phyloP scores from a whole-genome alignment of 2,888 invertebrate genomes.

The Drosophila ezoana region DNA sequence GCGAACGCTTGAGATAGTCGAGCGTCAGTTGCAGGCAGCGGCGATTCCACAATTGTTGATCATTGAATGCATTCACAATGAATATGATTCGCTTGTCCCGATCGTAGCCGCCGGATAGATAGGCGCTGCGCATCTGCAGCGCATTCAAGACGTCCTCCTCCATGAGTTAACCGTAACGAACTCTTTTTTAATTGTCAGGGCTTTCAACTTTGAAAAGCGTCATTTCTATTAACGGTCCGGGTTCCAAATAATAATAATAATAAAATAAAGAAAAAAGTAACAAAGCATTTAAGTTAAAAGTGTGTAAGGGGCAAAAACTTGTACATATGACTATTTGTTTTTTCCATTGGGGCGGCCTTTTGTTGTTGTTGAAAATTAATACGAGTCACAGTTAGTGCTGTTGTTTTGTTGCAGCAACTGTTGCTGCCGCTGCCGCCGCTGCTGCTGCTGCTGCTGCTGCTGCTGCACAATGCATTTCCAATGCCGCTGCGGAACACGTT shows the following conservation, averaged over 20 bases:
- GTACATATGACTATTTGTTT: constrained; percentile 53
- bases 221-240: constrained; percentile 50
- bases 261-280: constrained; percentile 1
- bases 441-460: constrained; percentile 33
- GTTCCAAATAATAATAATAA: not conserved
- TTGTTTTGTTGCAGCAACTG: constrained; percentile 34
- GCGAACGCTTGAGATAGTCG: constrained; percentile 83
- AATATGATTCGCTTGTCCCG: constrained; percentile 88
- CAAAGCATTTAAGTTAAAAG: constrained; percentile 22
- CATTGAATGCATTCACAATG: constrained; percentile 87
- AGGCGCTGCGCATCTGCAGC: constrained; percentile 87
- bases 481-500: constrained; percentile 76
- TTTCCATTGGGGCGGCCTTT: constrained; percentile 38
- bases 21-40: constrained; percentile 83
- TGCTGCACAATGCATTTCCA: constrained; percentile 72
- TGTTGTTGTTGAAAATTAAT: constrained; percentile 63
- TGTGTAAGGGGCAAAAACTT: constrained; percentile 27
- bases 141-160: constrained; percentile 87
- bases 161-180: constrained; percentile 79
- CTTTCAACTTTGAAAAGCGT: constrained; percentile 32
- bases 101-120: constrained; percentile 89
- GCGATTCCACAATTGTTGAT: constrained; percentile 86
- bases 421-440: constrained; percentile 27
- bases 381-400: constrained; percentile 71
- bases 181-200: constrained; percentile 33